Conservation (phyloP, 2,797 vertebrate species). For the Poeciliopsis infans region DNA sequence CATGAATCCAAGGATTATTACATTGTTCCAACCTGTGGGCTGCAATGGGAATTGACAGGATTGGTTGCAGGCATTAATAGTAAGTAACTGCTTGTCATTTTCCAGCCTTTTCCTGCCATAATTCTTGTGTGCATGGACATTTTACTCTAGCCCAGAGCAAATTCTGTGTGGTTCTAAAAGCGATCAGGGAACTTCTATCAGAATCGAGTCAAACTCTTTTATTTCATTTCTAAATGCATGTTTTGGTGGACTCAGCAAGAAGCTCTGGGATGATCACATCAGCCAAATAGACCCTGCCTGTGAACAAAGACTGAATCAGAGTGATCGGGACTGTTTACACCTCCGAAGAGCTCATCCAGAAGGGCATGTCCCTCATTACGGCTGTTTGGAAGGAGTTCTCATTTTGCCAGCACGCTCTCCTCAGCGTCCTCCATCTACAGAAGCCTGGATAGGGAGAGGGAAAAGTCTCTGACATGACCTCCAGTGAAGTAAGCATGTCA, state of each 20-base stretch:
- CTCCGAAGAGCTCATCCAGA: slow-evolving; percentile 60
- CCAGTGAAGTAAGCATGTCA: slow-evolving; percentile 73
- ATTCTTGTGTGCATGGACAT: slow-evolving; percentile 68
- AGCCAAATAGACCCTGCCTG: slow-evolving; percentile 22
- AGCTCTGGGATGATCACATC: slow-evolving; percentile 16
- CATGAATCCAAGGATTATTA: slow-evolving; percentile 77
- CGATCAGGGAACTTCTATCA: slow-evolving; percentile 48
- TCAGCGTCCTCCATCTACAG: slow-evolving; percentile 59
- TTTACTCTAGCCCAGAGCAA: slow-evolving; percentile 66
- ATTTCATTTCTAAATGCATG: slow-evolving; percentile 60
- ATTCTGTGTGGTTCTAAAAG: slow-evolving; percentile 61
- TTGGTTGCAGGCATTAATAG: slow-evolving; percentile 72
- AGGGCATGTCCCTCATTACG: slow-evolving; percentile 73
- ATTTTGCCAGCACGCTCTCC: slow-evolving; percentile 40
- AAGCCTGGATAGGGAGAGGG: slow-evolving; percentile 63
- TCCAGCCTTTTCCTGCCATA: slow-evolving; percentile 66
- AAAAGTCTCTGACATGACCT: slow-evolving; percentile 76
- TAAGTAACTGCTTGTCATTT: slow-evolving; percentile 78
- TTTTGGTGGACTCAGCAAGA: slow-evolving; percentile 59
- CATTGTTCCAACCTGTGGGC: slow-evolving; percentile 72
- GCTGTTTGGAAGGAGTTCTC: slow-evolving; percentile 58
- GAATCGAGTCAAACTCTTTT: slow-evolving; percentile 18
- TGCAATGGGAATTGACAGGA: slow-evolving; percentile 69
- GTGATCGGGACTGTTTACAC: slow-evolving; percentile 53
- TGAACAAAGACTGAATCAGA: slow-evolving; percentile 30